Evolutionary conservation across 2,113 vertebrate genomes (phyloP).

Genomic region (Brienomyrus longianalis): DNA sequence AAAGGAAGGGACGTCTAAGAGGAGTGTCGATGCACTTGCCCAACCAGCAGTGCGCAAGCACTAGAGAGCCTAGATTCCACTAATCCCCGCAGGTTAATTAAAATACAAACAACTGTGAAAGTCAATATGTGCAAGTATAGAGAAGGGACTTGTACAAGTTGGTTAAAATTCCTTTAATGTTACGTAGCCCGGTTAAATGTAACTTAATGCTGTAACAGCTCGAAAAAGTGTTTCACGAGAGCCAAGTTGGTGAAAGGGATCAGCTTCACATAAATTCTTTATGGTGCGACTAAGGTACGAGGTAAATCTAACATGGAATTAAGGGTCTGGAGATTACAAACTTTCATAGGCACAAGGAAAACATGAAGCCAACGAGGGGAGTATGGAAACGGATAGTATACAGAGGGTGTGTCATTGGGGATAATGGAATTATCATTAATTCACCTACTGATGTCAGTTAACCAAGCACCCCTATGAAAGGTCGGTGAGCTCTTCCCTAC

Average conservation of each 20-base stretch:
- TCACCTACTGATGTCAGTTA: background rate
- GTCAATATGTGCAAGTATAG: background rate
- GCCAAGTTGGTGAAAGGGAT: background rate
- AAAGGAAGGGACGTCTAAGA: conserved; percentile 26
- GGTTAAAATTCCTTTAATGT: background rate
- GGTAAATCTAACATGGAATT: background rate
- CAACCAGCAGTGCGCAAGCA: background rate
- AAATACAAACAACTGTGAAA: background rate
- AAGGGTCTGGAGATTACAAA: background rate
- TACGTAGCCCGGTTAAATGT: background rate
- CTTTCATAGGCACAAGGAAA: background rate
- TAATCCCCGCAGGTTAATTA: background rate
- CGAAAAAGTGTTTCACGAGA: background rate
- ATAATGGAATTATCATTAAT: background rate
- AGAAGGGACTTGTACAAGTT: background rate
- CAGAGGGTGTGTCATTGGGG: background rate
- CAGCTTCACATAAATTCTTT: background rate
- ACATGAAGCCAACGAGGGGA: background rate
- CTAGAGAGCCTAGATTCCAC: background rate
- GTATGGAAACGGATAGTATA: background rate
- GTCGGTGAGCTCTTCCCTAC: background rate
- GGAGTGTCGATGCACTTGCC: background rate
- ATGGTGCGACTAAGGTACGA: background rate
- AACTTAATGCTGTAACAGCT: background rate
- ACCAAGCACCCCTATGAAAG: background rate